Percentiles rank a stretch among this genome's conserved stretches.
These are phyloP conservation scores for Agapornis canus DNA, from an alignment of 2,797 vertebrate genomes.

Conservation along the genomic window DNA sequence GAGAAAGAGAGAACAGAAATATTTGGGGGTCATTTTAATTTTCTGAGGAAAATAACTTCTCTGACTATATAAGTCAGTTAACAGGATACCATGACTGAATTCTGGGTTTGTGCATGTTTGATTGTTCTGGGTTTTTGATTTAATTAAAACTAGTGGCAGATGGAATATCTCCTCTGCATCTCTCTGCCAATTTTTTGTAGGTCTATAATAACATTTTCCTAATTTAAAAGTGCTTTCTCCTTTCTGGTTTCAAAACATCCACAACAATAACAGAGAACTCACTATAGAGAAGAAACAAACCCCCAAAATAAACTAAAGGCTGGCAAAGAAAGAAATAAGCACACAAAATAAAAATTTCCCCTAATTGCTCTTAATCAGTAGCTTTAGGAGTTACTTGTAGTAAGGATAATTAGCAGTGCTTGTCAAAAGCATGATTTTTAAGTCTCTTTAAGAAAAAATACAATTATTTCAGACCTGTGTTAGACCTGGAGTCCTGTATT, in stretches of 20 bases:
- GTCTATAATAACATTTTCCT: background rate
- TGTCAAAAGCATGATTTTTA: background rate
- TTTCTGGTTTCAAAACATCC: background rate
- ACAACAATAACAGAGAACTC: background rate
- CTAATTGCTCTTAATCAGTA: background rate
- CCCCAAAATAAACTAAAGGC: background rate
- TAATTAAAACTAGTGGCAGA: slow-evolving; percentile 37
- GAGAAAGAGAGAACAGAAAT: background rate
- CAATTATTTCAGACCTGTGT: background rate
- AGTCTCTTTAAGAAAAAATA: background rate
- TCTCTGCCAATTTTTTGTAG: slow-evolving; percentile 10
- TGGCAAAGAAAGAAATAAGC: background rate
- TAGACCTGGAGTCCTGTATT: background rate
- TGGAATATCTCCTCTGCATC: slow-evolving; percentile 11
- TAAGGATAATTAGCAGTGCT: background rate
- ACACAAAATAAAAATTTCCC: background rate
- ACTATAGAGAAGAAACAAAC: background rate
- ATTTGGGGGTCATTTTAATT: background rate
- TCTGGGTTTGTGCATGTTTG: background rate
- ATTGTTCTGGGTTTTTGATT: slow-evolving; percentile 11
- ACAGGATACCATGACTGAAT: background rate
- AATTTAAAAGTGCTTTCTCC: background rate
- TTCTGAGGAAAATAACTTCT: background rate
- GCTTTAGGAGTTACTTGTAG: background rate
- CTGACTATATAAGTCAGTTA: background rate